A percentile compares a stretch with the other conserved stretches of the same genome.
These are phyloP conservation scores for Chaenocephalus aceratus DNA, from an alignment of 2,113 vertebrate species.

Conservation along the genomic window DNA sequence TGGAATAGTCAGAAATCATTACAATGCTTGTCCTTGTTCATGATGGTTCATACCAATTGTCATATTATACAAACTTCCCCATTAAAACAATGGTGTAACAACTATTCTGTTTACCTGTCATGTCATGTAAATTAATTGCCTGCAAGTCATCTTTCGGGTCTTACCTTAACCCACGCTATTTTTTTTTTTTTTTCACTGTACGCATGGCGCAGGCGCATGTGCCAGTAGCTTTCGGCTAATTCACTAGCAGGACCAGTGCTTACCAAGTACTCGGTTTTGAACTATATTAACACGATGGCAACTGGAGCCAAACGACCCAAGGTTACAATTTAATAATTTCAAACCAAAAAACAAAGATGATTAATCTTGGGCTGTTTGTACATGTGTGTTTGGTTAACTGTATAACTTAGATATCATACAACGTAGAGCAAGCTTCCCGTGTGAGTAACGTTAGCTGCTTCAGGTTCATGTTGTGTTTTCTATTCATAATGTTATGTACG, in stretches of 20 bases:
- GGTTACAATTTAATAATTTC: conserved; percentile 47
- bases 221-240: neutral
- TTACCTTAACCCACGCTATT: neutral
- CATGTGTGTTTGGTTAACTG: neutral
- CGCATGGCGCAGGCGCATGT: neutral
- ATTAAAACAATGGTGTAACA: neutral
- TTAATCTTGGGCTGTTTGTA: accelerated
- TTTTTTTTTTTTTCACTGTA: neutral
- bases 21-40: neutral
- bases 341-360: no score
- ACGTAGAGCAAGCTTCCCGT: neutral
- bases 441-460: no score
- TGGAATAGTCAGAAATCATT: neutral
- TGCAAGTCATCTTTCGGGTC: neutral
- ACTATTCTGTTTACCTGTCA: neutral
- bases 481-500: neutral
- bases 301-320: conserved; percentile 77
- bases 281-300: conserved; percentile 61
- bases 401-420: neutral
- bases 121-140: neutral
- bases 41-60: neutral
- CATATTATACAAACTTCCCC: neutral
- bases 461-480: neutral
- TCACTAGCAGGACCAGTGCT: neutral
- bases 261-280: neutral